Evolutionary conservation across 2,888 invertebrate genomes (phyloP), one percentile per base, ranked within the genome.

Genomic region (Nomada fucata): DNA sequence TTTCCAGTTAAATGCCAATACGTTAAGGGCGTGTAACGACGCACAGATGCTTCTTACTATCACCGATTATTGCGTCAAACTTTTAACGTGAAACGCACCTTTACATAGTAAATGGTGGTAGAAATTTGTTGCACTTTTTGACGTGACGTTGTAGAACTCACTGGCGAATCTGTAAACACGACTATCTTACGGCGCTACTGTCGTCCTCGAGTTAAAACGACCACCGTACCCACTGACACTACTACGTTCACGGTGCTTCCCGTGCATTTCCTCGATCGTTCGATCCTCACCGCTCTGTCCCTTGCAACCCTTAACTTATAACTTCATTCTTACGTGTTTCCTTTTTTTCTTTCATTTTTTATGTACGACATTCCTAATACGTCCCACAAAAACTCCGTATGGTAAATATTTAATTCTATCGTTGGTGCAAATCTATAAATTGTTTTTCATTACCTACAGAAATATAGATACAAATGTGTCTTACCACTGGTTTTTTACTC

Each of bases 111-210:
- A 92, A 92, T 90, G 90, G 89, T 89, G 86, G 90, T 92, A 92
- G 89, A 92, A 91, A 91, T 90, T 90, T 91, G 90, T 90, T 92
- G 91, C 92, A 92, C 90, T 91, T 92, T 92, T 92, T 92, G 92
- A 93, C 92, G 93, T 93, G 93, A 93, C 93, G 93, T 93, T 92
- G 92, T 91, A 90, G 92, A 93, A 91, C 91, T 91, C 91, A 92
- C 92, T 92, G 91, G 77, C 89, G 89, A 92, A 91, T 92, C 91
- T 92, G 92, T 93, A 93, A 93, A 93, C 92, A 93, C 88, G 90
- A 81, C 88, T 85, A 85, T 87, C 89, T 80, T 60, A 90, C 87
- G 90, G 92, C 91, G 92, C 92, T 89, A 89, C 89, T 65, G 81
- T 86, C 83, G 85, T 75, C 69, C 72, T 60, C 79, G 76, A 75